Conservation (phyloP, 2,797 vertebrate genomes). For the Malacoctenus gilli region DNA sequence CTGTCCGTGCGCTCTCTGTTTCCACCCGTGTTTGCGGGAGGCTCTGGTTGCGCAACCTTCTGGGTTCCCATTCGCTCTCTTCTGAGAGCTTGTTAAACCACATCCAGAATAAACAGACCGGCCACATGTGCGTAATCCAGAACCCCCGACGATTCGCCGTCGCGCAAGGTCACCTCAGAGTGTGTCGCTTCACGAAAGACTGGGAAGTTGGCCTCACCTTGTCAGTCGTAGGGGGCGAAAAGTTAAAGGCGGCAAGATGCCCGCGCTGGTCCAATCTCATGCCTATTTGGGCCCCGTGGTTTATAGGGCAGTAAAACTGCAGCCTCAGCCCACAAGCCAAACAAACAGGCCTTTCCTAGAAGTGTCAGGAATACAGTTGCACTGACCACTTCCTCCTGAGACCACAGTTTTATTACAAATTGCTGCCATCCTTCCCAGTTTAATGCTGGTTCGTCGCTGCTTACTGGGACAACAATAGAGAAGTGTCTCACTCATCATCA, state of each 20-base stretch:
- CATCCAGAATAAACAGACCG: slow-evolving; percentile 19
- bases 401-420: slow-evolving; percentile 13
- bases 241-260: slow-evolving; percentile 3
- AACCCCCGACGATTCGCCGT: no score
- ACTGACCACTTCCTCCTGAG: slow-evolving; percentile 34
- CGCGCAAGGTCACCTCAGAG: slow-evolving; percentile 21
- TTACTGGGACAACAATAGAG: not conserved
- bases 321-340: slow-evolving; percentile 25
- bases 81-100: slow-evolving; percentile 29
- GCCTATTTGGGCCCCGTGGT: slow-evolving; percentile 30
- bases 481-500: slow-evolving; percentile 33
- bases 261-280: slow-evolving; percentile 33
- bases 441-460: not conserved
- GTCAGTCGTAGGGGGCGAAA: no score
- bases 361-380: not conserved
- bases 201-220: not conserved
- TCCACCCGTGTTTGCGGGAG: slow-evolving; percentile 24
- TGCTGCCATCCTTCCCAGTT: slow-evolving; percentile 6
- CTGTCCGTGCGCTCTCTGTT: slow-evolving; percentile 20
- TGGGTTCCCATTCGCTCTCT: slow-evolving; percentile 22
- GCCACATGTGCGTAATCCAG: slow-evolving; percentile 17
- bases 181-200: not conserved
- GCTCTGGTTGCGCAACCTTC: no score
- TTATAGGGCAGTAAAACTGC: slow-evolving; percentile 52
- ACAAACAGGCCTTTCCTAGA: slow-evolving; percentile 35